These are phyloP conservation scores for Rhingia rostrata DNA, from an alignment of 2,888 invertebrate species.

Conservation along the genomic window DNA sequence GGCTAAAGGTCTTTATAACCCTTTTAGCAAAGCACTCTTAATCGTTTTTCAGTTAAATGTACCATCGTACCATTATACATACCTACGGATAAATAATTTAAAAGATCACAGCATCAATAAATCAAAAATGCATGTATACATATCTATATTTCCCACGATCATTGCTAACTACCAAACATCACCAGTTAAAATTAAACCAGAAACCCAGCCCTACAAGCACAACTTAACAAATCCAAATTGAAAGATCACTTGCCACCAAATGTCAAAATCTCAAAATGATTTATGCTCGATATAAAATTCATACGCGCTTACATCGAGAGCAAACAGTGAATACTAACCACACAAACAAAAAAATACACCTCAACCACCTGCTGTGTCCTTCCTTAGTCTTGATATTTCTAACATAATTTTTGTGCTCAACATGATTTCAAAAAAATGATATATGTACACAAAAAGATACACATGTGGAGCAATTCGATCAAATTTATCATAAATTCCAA, in stretches of 20 bases:
- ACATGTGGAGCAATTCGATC: conserved; percentile 73
- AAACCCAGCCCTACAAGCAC: conserved; percentile 24
- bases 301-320: conserved; percentile 51
- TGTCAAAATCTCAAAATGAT: conserved; percentile 73
- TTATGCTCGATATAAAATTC: conserved; percentile 59
- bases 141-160: conserved; percentile 15
- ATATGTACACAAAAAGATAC: conserved; percentile 26
- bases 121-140: neutral
- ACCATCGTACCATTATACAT: no score
- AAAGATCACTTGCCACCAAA: conserved; percentile 75
- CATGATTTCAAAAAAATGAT: conserved; percentile 47
- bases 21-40: no score
- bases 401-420: conserved; percentile 67
- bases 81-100: no score
- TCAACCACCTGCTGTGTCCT: conserved; percentile 69
- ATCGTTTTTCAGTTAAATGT: no score
- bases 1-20: no score
- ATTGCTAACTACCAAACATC: neutral
- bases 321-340: conserved; percentile 51
- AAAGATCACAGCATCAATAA: neutral
- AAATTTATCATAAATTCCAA: conserved; percentile 70
- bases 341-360: conserved; percentile 14
- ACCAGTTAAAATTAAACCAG: conserved; percentile 20
- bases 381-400: conserved; percentile 55
- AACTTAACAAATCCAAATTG: conserved; percentile 65